Conservation (phyloP, 2,888 invertebrate genomes). For the Odontocolon sp. region DNA sequence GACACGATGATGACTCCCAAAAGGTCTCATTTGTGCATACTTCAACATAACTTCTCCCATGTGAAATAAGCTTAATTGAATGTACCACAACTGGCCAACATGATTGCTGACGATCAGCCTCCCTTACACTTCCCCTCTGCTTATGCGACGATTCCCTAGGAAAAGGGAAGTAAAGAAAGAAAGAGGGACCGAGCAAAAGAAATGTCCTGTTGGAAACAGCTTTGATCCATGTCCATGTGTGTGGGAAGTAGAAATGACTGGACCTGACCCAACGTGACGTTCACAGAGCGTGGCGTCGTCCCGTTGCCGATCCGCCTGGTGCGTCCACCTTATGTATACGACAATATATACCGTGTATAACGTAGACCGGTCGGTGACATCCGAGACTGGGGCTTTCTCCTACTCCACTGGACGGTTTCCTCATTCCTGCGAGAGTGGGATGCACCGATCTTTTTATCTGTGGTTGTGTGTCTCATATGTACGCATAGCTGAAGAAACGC, state of each 20-base stretch:
- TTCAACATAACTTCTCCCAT: no score
- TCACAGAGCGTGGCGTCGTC: constrained; percentile 71
- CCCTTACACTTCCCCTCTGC: no score
- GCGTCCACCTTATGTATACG: constrained; percentile 43
- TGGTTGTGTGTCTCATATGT: constrained; percentile 8
- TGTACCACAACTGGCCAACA: no score
- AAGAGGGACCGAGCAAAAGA: neutral
- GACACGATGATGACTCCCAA: no score
- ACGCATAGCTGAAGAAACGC: neutral
- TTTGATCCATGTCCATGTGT: neutral
- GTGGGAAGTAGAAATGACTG: constrained; percentile 39
- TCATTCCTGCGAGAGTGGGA: constrained; percentile 66
- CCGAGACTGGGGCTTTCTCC: constrained; percentile 68
- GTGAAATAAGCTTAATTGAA: no score
- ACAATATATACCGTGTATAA: constrained; percentile 11
- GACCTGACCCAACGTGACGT: constrained; percentile 64
- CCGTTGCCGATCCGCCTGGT: constrained; percentile 69
- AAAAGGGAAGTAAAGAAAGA: neutral
- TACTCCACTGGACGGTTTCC: constrained; percentile 64
- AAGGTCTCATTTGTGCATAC: no score
- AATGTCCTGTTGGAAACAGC: neutral
- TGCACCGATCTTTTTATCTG: constrained; percentile 14
- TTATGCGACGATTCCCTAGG: no score
- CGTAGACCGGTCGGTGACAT: constrained; percentile 72
- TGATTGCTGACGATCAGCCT: no score